Conservation (phyloP, 2,888 invertebrate species). For the Apamea monoglypha region DNA sequence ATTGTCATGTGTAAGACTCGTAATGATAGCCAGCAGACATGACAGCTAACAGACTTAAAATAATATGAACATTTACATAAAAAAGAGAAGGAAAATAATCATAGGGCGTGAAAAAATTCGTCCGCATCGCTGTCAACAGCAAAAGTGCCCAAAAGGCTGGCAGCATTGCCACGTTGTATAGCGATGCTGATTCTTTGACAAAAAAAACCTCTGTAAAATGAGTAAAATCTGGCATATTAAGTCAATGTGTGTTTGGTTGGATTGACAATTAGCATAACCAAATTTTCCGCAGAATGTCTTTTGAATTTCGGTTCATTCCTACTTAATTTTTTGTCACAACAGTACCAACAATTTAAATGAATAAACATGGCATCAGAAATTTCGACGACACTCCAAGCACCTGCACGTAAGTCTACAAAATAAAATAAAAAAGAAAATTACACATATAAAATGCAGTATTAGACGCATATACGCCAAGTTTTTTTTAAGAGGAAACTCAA, state of each 20-base stretch:
- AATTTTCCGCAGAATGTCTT: neutral
- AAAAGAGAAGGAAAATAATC: too few relatives aligned
- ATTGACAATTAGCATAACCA: too few relatives aligned
- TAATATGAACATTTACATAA: neutral
- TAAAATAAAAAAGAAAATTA: constrained; percentile 49
- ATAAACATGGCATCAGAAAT: constrained; percentile 36
- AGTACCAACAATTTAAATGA: constrained; percentile 30
- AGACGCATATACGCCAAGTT: constrained; percentile 65
- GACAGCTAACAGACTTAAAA: too few relatives aligned
- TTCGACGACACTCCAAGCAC: constrained; percentile 40
- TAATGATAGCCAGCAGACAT: neutral
- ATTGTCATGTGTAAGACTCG: neutral
- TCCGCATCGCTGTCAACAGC: too few relatives aligned
- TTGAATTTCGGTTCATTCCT: neutral
- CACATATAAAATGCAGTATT: constrained; percentile 54
- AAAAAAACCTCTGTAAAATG: too few relatives aligned
- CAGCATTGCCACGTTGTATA: too few relatives aligned
- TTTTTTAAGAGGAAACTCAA: constrained; percentile 69
- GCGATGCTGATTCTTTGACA: too few relatives aligned
- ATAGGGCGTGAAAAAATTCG: too few relatives aligned
- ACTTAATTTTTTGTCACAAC: neutral
- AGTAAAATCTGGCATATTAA: neutral
- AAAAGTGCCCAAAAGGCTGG: too few relatives aligned
- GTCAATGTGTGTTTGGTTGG: neutral
- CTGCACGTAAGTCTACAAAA: constrained; percentile 43